A percentile compares a stretch with the other conserved stretches of the same genome.
These are phyloP conservation scores for Cetonia aurata DNA, from an alignment of 2,888 invertebrate species.

Conservation along the genomic window DNA sequence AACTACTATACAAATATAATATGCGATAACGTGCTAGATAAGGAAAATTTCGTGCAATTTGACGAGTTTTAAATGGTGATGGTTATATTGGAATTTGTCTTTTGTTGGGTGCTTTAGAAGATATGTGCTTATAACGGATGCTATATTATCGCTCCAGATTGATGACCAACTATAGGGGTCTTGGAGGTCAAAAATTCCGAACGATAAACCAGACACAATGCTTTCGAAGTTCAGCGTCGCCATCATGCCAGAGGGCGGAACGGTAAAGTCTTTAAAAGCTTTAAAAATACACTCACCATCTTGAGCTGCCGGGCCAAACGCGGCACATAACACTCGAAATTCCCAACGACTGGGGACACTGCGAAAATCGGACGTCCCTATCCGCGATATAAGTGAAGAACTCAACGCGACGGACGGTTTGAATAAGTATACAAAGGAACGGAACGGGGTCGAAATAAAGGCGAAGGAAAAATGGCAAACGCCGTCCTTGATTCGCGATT, in stretches of 20 bases:
- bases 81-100: neutral
- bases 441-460: constrained; percentile 9
- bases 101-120: neutral
- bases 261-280: neutral
- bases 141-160: constrained; percentile 19
- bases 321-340: constrained; percentile 31
- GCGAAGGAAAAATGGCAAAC: constrained; percentile 31
- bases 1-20: no score
- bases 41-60: no score
- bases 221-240: constrained; percentile 11
- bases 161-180: constrained; percentile 27
- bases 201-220: constrained; percentile 27
- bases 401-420: neutral
- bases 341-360: neutral
- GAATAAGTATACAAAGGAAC: neutral
- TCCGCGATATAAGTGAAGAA: neutral
- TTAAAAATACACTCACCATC: constrained; percentile 22
- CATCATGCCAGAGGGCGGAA: neutral
- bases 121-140: neutral
- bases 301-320: constrained; percentile 7
- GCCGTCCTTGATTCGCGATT: constrained; percentile 43
- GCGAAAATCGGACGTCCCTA: neutral
- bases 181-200: constrained; percentile 30
- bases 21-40: no score
- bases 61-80: neutral